A percentile compares a stretch with the other conserved stretches of the same genome.
These are phyloP conservation scores for Coracias cyanogaster DNA, from an alignment of 2,797 vertebrate genomes.

Conservation along the genomic window DNA sequence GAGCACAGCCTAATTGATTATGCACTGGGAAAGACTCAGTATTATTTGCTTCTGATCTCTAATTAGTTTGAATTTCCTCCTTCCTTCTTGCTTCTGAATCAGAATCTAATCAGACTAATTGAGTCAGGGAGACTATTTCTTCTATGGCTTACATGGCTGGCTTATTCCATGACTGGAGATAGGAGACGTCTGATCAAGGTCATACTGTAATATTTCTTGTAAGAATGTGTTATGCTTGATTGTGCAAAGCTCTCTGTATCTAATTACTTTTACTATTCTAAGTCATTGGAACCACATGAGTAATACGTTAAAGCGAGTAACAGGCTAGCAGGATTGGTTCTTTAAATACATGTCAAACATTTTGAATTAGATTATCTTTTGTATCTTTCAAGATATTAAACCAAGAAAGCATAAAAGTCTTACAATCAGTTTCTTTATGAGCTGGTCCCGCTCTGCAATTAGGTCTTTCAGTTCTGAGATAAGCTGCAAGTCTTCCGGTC, in stretches of 20 bases:
- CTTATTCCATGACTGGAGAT: not conserved
- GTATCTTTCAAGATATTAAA: not conserved
- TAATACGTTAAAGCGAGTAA: not conserved
- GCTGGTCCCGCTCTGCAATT: slow-evolving; percentile 93
- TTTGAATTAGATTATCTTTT: not conserved
- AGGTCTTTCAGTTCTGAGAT: slow-evolving; percentile 97
- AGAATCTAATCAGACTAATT: not conserved
- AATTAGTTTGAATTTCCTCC: not conserved
- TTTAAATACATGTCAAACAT: not conserved
- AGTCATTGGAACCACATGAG: not conserved
- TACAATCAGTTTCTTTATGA: slow-evolving; percentile 99
- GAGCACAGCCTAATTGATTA: not conserved
- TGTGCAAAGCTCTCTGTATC: not conserved
- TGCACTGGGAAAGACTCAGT: not conserved
- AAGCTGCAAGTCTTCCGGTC: slow-evolving; percentile 93
- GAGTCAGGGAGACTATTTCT: not conserved
- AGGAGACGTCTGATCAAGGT: not conserved
- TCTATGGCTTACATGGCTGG: not conserved
- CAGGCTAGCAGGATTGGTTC: not conserved
- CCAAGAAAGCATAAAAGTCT: slow-evolving; percentile 72
- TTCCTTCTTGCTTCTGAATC: not conserved
- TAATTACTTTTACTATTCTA: not conserved
- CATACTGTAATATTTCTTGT: not conserved
- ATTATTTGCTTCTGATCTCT: not conserved
- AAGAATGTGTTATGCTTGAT: not conserved